A percentile compares a stretch with the other conserved stretches of the same genome.
phyloP scores from a whole-genome alignment of 2,888 invertebrate species.

The Rhamnusium bicolor region DNA sequence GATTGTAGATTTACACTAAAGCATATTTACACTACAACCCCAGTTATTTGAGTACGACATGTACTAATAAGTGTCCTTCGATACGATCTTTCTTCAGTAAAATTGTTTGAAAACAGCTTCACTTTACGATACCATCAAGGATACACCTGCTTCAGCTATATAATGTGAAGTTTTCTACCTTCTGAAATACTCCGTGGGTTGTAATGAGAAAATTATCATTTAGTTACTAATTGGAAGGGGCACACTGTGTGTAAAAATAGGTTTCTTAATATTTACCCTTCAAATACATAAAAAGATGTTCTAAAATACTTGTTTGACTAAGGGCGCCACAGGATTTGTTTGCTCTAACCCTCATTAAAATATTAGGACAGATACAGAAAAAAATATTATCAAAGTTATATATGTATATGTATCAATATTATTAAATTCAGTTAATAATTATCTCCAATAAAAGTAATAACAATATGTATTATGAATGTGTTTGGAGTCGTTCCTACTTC shows the following conservation, averaged over 20 bases:
- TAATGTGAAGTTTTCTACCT: neutral
- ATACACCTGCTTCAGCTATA: constrained; percentile 23
- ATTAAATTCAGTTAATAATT: too few relatives aligned
- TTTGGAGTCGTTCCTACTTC: too few relatives aligned
- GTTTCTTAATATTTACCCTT: constrained; percentile 55
- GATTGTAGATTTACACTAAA: neutral
- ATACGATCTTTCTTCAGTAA: neutral
- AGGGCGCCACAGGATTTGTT: constrained; percentile 57
- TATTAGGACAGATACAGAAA: neutral
- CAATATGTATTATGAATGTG: too few relatives aligned
- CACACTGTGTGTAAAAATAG: constrained; percentile 41
- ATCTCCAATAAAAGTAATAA: too few relatives aligned
- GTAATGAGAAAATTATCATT: constrained; percentile 57
- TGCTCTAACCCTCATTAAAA: constrained; percentile 15
- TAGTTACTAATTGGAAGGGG: constrained; percentile 52
- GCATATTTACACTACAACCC: neutral
- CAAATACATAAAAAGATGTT: constrained; percentile 49
- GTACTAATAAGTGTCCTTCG: neutral
- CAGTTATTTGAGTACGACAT: neutral
- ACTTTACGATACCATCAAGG: constrained; percentile 26
- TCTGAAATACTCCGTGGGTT: constrained; percentile 8
- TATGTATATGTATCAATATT: neutral
- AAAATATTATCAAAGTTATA: neutral
- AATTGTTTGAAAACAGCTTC: neutral
- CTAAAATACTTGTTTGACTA: constrained; percentile 58